phyloP scores from a whole-genome alignment of 2,113 vertebrate species.

The Phylloscopus trochilus region DNA sequence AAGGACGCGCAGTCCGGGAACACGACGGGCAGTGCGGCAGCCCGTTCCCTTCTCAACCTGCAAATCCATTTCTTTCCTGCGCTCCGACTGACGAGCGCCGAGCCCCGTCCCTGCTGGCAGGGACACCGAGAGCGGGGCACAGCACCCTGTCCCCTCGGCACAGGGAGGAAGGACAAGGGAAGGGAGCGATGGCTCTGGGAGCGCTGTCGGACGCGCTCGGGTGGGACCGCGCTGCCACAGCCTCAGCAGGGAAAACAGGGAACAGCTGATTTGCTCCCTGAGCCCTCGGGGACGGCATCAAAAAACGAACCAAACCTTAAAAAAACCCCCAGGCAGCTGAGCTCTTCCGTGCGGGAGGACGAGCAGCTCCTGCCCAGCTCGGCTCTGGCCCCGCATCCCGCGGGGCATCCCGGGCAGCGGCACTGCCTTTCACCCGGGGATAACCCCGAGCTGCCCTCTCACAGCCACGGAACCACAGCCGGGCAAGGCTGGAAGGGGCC shows the following conservation, averaged over 20 bases:
- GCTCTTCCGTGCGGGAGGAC: no score
- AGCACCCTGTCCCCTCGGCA: neutral
- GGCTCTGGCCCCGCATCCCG: neutral
- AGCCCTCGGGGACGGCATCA: neutral
- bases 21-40: neutral
- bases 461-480: neutral
- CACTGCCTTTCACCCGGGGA: neutral
- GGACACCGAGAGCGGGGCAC: neutral
- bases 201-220: neutral
- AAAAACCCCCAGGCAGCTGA: rapidly evolving
- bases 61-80: neutral
- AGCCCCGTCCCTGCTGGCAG: neutral
- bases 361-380: neutral
- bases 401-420: neutral
- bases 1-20: neutral
- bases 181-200: neutral
- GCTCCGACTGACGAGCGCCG: neutral
- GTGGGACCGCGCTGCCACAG: neutral
- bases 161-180: neutral
- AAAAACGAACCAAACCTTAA: neutral
- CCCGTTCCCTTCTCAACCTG: neutral
- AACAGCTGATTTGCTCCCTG: neutral
- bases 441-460: neutral
- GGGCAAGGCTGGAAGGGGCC: neutral
- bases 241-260: neutral